phyloP scores from a whole-genome alignment of 2,888 invertebrate species.

The Stenurella melanura region DNA sequence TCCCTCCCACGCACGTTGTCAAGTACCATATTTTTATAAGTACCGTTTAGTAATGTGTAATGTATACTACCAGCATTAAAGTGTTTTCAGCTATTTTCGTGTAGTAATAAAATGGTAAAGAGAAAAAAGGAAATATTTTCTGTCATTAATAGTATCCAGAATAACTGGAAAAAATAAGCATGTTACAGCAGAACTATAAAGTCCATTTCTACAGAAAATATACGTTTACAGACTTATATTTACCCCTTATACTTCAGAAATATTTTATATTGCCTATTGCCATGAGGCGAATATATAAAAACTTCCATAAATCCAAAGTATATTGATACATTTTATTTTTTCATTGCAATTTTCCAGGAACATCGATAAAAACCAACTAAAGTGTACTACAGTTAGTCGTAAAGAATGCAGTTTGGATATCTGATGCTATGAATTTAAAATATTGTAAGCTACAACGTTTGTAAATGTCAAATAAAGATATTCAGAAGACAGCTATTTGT shows the following conservation, averaged over 20 bases:
- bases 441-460: background rate
- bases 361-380: background rate
- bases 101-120: too few species aligned
- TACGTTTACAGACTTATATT: background rate
- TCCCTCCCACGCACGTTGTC: too few species aligned
- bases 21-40: too few species aligned
- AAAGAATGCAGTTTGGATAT: slow-evolving; percentile 1
- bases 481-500: slow-evolving; percentile 3
- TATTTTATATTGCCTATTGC: background rate
- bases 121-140: background rate
- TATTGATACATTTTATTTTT: background rate
- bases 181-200: background rate
- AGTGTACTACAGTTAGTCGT: slow-evolving; percentile 2
- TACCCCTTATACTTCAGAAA: background rate
- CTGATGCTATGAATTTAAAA: slow-evolving; percentile 4
- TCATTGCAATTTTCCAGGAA: background rate
- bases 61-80: too few species aligned
- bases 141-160: background rate
- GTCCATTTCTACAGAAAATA: background rate
- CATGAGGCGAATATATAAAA: background rate
- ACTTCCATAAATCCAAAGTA: background rate
- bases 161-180: background rate
- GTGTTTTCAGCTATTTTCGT: too few species aligned
- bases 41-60: too few species aligned
- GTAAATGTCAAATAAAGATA: slow-evolving; percentile 7